Conservation (phyloP, 2,888 invertebrate genomes). For the Drosophila kanekoi region DNA sequence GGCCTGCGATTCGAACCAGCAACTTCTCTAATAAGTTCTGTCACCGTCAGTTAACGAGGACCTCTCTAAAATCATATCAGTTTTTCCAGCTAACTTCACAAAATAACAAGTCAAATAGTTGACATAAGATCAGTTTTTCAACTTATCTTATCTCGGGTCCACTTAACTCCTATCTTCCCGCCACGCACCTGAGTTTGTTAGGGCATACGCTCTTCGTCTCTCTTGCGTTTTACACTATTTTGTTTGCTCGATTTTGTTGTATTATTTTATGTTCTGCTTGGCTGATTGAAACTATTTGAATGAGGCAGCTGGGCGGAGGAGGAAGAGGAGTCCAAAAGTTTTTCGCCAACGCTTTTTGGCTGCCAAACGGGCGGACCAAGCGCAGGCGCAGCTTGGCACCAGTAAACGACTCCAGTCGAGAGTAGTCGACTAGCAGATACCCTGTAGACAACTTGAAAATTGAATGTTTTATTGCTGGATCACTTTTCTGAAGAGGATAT, state of each 20-base stretch:
- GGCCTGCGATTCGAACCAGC: too few relatives aligned
- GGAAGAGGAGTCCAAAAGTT: conserved; percentile 28
- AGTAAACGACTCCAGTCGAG: not conserved
- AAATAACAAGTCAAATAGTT: not conserved
- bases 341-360: conserved; percentile 42
- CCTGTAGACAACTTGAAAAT: not conserved
- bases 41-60: not conserved
- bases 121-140: conserved; percentile 10
- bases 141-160: conserved; percentile 40
- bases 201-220: conserved; percentile 38
- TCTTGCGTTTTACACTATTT: conserved; percentile 7
- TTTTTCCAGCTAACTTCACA: not conserved
- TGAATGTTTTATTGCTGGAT: too few relatives aligned
- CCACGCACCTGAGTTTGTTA: conserved; percentile 6
- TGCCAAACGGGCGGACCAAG: conserved; percentile 14
- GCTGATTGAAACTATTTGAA: conserved; percentile 59
- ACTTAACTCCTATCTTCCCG: not conserved
- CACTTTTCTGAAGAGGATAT: too few relatives aligned
- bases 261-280: conserved; percentile 55
- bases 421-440: not conserved
- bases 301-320: conserved; percentile 11
- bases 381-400: conserved; percentile 55
- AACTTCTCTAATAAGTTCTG: not conserved
- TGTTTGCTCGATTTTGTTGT: conserved; percentile 41
- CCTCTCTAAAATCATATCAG: not conserved